A percentile compares a stretch with the other conserved stretches of the same genome.
phyloP scores from a whole-genome alignment of 53 echinoderm and acorn worm species.

The Hippasteria phrygiana region DNA sequence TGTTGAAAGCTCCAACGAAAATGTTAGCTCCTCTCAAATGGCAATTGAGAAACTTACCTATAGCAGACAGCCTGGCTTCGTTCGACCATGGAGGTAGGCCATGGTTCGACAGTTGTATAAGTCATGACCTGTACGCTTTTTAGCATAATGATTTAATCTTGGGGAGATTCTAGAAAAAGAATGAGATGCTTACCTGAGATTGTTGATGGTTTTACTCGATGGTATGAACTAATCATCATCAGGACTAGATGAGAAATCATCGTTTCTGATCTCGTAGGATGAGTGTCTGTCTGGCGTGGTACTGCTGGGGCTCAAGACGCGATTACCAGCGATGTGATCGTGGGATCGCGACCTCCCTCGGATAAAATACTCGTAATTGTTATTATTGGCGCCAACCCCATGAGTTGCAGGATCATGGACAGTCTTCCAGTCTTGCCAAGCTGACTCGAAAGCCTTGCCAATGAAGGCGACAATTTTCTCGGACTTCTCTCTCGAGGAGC shows the following conservation, averaged over 20 bases:
- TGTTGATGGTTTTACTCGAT: background rate
- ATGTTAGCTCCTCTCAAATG: too few species aligned
- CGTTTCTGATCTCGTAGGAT: slow-evolving; percentile 39
- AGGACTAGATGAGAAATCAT: slow-evolving; percentile 36
- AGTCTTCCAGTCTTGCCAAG: slow-evolving; percentile 74
- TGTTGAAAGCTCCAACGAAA: too few species aligned
- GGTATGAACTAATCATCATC: slow-evolving; percentile 31
- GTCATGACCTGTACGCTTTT: too few species aligned
- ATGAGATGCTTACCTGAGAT: background rate
- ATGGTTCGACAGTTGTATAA: too few species aligned
- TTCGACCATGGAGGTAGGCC: too few species aligned
- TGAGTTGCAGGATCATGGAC: slow-evolving; percentile 5
- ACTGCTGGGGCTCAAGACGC: background rate
- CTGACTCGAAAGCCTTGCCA: slow-evolving; percentile 72
- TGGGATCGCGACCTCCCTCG: slow-evolving; percentile 20
- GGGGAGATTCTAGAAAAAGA: too few species aligned
- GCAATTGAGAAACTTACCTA: too few species aligned
- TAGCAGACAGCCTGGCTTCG: too few species aligned
- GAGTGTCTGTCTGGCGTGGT: slow-evolving; percentile 21
- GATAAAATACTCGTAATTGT: slow-evolving; percentile 38
- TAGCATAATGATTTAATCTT: too few species aligned
- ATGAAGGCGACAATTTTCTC: slow-evolving; percentile 71
- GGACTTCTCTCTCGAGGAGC: slow-evolving; percentile 67
- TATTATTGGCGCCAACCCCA: background rate
- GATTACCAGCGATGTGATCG: background rate